Evolutionary conservation across 2,113 vertebrate species (phyloP).

Genomic region (Sula dactylatra): DNA sequence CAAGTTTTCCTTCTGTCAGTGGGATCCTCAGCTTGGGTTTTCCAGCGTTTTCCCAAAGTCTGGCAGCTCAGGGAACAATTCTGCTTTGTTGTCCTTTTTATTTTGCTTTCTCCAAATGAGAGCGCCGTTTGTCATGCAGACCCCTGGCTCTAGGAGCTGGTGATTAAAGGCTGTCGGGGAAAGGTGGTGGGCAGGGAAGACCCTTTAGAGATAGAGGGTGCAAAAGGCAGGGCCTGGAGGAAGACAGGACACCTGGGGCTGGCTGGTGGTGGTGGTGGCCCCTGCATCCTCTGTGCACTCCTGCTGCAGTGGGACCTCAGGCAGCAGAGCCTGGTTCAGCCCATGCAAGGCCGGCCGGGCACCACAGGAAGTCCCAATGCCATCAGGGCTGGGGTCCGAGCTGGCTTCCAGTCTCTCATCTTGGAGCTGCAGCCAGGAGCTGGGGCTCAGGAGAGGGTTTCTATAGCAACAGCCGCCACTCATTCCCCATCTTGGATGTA

Average conservation of each 20-base stretch:
- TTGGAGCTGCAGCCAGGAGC: conserved; percentile 62
- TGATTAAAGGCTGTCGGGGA: not conserved
- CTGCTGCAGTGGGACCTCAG: not conserved
- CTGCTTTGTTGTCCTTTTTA: not conserved
- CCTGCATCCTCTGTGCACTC: not conserved
- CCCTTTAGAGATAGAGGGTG: not conserved
- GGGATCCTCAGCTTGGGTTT: not conserved
- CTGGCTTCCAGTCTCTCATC: conserved; percentile 57
- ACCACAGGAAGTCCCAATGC: not conserved
- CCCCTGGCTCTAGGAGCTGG: not conserved
- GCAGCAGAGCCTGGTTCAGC: not conserved
- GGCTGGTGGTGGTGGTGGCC: not conserved
- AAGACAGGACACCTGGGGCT: not conserved
- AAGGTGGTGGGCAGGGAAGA: not conserved
- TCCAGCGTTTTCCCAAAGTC: not conserved
- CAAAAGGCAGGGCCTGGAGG: not conserved
- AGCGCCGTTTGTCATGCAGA: rapidly evolving
- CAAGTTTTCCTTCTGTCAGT: not conserved
- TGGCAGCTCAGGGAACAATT: not conserved
- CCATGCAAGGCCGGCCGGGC: rapidly evolving
- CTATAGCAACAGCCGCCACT: conserved; percentile 80
- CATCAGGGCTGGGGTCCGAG: not conserved
- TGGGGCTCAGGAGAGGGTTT: conserved; percentile 76
- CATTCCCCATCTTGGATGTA: conserved; percentile 81
- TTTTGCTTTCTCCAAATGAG: not conserved